A percentile compares a stretch with the other conserved stretches of the same genome.
phyloP scores from a whole-genome alignment of 2,888 invertebrate genomes.

The Celastrina argiolus region DNA sequence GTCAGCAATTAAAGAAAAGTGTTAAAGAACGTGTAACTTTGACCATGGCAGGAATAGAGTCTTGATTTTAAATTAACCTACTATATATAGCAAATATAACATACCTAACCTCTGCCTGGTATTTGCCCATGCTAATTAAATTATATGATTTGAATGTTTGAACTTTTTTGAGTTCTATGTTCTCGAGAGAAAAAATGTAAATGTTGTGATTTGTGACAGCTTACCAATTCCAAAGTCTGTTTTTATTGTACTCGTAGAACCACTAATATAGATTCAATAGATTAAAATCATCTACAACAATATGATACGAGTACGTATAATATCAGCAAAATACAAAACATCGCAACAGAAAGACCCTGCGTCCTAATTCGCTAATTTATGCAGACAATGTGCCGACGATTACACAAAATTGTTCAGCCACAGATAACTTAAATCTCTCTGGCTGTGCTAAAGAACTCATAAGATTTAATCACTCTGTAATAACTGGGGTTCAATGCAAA shows the following conservation, averaged over 20 bases:
- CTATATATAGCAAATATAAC: too few species aligned
- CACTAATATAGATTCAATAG: background rate
- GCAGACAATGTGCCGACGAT: background rate
- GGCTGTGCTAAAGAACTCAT: conserved; percentile 5
- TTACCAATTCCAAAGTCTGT: too few species aligned
- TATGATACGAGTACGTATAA: too few species aligned
- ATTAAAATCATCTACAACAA: background rate
- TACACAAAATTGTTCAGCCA: background rate
- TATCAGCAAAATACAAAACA: background rate
- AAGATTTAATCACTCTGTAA: background rate
- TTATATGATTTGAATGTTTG: too few species aligned
- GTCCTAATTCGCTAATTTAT: background rate
- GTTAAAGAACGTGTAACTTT: background rate
- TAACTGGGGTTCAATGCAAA: conserved; percentile 12
- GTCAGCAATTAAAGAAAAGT: conserved; percentile 11
- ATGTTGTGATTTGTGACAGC: too few species aligned
- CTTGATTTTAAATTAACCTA: too few species aligned
- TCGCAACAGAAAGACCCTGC: background rate
- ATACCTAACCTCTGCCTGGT: too few species aligned
- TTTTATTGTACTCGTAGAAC: too few species aligned
- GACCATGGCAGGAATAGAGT: background rate
- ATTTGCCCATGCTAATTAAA: too few species aligned
- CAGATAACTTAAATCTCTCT: conserved; percentile 3
- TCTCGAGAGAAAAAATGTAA: too few species aligned
- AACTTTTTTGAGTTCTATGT: too few species aligned